A percentile compares a stretch with the other conserved stretches of the same genome.
These are phyloP conservation scores for Pocota personata DNA, from an alignment of 2,888 invertebrate genomes.

Conservation along the genomic window DNA sequence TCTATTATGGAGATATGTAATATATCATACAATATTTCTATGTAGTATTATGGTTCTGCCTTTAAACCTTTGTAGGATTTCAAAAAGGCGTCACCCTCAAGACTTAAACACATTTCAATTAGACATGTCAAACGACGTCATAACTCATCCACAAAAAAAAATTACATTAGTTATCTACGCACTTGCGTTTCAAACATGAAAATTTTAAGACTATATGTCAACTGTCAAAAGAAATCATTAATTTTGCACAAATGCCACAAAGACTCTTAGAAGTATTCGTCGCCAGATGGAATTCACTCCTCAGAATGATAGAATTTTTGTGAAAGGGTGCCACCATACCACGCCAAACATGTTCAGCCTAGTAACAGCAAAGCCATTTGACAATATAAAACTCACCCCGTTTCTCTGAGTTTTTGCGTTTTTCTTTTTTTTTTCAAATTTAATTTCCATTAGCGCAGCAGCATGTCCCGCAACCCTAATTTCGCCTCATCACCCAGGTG, in stretches of 20 bases:
- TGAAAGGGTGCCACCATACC: conserved; percentile 35
- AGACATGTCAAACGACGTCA: conserved; percentile 30
- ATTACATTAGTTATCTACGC: background rate
- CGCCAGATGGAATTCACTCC: conserved; percentile 54
- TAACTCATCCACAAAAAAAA: conserved; percentile 17
- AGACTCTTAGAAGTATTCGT: conserved; percentile 22
- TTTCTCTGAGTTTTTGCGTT: conserved; percentile 40
- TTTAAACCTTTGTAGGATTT: too few relatives aligned
- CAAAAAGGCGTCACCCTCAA: background rate
- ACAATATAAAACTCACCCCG: conserved; percentile 28
- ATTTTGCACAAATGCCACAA: conserved; percentile 63
- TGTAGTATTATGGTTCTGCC: too few relatives aligned
- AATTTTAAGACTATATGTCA: conserved; percentile 60
- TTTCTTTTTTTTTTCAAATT: conserved; percentile 37
- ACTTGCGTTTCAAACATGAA: conserved; percentile 14
- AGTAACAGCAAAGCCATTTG: conserved; percentile 55
- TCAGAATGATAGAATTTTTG: conserved; percentile 9
- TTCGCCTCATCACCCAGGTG: conserved; percentile 68
- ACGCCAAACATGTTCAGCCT: conserved; percentile 31
- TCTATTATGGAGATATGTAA: too few relatives aligned
- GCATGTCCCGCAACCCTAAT: conserved; percentile 61
- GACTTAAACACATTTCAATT: conserved; percentile 1
- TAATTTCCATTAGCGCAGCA: conserved; percentile 59
- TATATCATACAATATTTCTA: too few relatives aligned
- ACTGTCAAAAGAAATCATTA: conserved; percentile 70